A percentile compares a stretch with the other conserved stretches of the same genome.
These are phyloP conservation scores for Schizopygopsis malacanthus DNA, from an alignment of 2,797 vertebrate species.

Conservation along the genomic window DNA sequence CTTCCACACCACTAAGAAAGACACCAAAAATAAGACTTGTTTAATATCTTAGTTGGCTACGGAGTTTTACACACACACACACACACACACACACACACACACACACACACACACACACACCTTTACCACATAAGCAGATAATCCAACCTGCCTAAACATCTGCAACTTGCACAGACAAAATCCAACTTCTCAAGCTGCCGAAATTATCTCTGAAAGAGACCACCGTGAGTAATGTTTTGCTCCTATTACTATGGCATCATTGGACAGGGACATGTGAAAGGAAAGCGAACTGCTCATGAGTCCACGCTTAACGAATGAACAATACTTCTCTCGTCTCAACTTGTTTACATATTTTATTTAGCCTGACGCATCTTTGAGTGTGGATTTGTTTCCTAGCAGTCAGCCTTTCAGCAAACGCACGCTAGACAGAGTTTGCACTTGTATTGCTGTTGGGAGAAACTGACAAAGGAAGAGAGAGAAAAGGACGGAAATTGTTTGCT, in stretches of 20 bases:
- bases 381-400: constrained; percentile 22
- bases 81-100: too few relatives aligned
- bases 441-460: constrained; percentile 13
- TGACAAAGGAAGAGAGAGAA: neutral
- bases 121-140: neutral
- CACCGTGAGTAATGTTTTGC: constrained; percentile 23
- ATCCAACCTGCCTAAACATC: constrained; percentile 6
- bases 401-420: constrained; percentile 4
- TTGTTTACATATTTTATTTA: constrained; percentile 34
- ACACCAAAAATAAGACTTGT: neutral
- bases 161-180: neutral
- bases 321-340: constrained; percentile 35
- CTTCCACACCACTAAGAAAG: neutral
- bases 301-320: constrained; percentile 27
- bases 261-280: constrained; percentile 6
- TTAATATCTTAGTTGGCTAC: neutral
- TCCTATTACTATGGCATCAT: neutral
- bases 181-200: neutral
- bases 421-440: constrained; percentile 10
- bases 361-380: constrained; percentile 24
- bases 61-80: neutral
- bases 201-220: constrained; percentile 15
- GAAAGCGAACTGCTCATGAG: constrained; percentile 19
- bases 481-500: constrained; percentile 7
- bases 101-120: too few relatives aligned